Conservation (phyloP, 2,113 vertebrate species). For the Danionella cerebrum region DNA sequence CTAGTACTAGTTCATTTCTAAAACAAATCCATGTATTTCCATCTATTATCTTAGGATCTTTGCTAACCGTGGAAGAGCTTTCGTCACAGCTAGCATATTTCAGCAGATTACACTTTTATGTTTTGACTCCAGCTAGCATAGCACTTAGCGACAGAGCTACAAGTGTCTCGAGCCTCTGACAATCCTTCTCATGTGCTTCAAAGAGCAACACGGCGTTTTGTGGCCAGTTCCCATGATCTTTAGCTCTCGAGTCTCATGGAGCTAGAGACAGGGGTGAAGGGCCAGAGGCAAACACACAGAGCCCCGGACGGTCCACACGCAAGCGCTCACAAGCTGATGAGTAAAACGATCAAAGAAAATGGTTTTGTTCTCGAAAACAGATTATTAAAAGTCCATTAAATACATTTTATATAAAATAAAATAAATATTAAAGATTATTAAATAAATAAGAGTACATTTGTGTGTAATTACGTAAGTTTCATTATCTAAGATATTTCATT, state of each 20-base stretch:
- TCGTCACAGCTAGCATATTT: constrained; percentile 4
- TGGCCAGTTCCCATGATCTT: constrained; percentile 21
- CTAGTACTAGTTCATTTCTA: no score
- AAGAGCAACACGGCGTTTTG: constrained; percentile 2
- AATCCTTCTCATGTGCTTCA: constrained; percentile 9
- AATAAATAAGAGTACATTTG: no score
- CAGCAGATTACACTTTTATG: neutral
- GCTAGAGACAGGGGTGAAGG: neutral
- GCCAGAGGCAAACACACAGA: neutral
- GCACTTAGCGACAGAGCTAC: neutral
- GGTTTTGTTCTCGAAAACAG: no score
- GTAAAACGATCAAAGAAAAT: no score
- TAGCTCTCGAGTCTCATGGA: neutral
- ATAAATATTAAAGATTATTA: no score
- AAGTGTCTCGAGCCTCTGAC: neutral
- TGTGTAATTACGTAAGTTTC: no score
- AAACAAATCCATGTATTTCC: neutral
- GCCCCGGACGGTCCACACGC: neutral
- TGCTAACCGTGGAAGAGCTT: no score
- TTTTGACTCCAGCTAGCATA: neutral
- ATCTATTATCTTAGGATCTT: neutral
- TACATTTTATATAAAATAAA: no score
- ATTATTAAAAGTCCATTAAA: no score
- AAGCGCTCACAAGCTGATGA: no score
- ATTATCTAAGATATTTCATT: no score